Evolutionary conservation across 2,888 invertebrate genomes (phyloP).

Genomic region (Dynastes grantii): DNA sequence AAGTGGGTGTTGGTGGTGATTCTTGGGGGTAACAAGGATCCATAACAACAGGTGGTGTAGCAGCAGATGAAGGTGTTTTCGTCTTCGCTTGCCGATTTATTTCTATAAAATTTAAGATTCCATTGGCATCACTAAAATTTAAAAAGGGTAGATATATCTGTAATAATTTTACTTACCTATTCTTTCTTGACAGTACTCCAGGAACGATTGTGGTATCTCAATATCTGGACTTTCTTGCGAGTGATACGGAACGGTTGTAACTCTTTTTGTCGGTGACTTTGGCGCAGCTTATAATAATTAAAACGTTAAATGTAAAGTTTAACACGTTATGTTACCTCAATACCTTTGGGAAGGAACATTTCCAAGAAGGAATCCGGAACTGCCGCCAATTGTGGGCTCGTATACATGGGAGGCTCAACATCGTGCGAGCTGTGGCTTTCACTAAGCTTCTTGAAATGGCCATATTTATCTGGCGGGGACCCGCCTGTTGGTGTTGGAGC

Average conservation of each 20-base stretch:
- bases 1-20: neutral
- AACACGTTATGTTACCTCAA: neutral
- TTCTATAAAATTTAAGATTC: neutral
- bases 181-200: conserved; percentile 30
- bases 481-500: too few relatives aligned
- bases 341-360: conserved; percentile 14
- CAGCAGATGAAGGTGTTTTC: neutral
- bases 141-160: neutral
- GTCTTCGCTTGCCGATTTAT: neutral
- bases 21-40: neutral
- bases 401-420: conserved; percentile 24
- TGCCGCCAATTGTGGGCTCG: conserved; percentile 18
- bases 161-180: conserved; percentile 8
- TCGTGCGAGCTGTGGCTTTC: conserved; percentile 26
- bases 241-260: neutral
- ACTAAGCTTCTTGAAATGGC: conserved; percentile 27
- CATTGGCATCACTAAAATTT: neutral
- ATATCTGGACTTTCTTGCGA: neutral
- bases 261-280: conserved; percentile 5
- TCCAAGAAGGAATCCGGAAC: conserved; percentile 37
- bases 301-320: neutral
- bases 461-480: conserved; percentile 21
- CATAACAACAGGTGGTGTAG: neutral
- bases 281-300: neutral
- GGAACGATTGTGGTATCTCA: conserved; percentile 28